phyloP scores from a whole-genome alignment of 1,140 invertebrate species.

The Drosophila truncata region DNA sequence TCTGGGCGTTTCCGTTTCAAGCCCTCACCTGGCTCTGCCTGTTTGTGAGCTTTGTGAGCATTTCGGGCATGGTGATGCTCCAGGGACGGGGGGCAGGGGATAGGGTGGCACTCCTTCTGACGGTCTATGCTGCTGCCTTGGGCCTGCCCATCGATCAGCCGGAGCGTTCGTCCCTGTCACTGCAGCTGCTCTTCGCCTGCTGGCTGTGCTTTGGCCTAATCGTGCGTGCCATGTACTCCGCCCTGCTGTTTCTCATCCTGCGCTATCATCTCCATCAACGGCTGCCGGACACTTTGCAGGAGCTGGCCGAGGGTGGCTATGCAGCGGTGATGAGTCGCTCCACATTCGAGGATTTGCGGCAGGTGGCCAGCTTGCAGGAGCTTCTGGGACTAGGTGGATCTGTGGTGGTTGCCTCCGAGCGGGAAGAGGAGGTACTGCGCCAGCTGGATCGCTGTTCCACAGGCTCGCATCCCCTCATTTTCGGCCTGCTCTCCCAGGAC shows the following conservation, averaged over 20 bases:
- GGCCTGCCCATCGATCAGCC: slow-evolving; percentile 40
- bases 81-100: slow-evolving; percentile 4
- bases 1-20: slow-evolving; percentile 58
- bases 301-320: slow-evolving; percentile 36
- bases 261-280: slow-evolving; percentile 56
- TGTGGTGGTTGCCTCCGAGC: slow-evolving; percentile 36
- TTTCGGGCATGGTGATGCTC: slow-evolving; percentile 37
- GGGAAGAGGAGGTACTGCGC: slow-evolving; percentile 44
- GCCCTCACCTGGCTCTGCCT: slow-evolving; percentile 45
- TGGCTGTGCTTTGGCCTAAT: slow-evolving; percentile 54
- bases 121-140: slow-evolving; percentile 36
- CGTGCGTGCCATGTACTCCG: slow-evolving; percentile 59
- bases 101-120: slow-evolving; percentile 35
- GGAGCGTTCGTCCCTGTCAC: slow-evolving; percentile 28
- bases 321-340: slow-evolving; percentile 54
- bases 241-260: slow-evolving; percentile 54
- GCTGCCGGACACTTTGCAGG: slow-evolving; percentile 40
- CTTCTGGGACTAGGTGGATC: slow-evolving; percentile 2
- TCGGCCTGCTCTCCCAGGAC: slow-evolving; percentile 50
- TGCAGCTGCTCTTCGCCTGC: slow-evolving; percentile 45
- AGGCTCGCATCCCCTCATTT: slow-evolving; percentile 19
- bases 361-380: slow-evolving; percentile 36
- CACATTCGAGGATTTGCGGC: slow-evolving; percentile 39
- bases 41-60: slow-evolving; percentile 30
- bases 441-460: slow-evolving; percentile 23